Percentiles rank a stretch among this genome's conserved stretches.
phyloP scores from a whole-genome alignment of 2,888 invertebrate species.

The Polydrusus pterygomalis region DNA sequence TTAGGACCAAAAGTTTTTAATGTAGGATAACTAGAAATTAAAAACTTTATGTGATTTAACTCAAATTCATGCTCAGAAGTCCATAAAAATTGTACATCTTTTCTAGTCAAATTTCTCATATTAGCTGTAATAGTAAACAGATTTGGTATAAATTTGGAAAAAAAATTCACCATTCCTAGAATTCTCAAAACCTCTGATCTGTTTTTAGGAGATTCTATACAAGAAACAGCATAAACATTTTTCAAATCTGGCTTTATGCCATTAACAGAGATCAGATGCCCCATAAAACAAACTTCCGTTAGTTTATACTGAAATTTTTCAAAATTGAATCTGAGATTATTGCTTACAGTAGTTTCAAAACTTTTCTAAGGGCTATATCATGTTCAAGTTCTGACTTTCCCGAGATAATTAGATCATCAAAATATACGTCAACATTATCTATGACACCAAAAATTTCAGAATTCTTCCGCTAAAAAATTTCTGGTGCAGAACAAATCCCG shows the following conservation, averaged over 20 bases:
- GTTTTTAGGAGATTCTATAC: conserved; percentile 12
- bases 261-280: conserved; percentile 14
- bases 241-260: conserved; percentile 27
- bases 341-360: conserved; percentile 22
- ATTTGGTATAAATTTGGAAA: conserved; percentile 36
- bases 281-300: conserved; percentile 15
- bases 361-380: conserved; percentile 12
- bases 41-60: conserved; percentile 15
- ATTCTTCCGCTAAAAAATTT: conserved; percentile 42
- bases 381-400: conserved; percentile 11
- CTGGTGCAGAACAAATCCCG: conserved; percentile 37
- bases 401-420: conserved; percentile 50
- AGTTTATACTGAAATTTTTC: conserved; percentile 34
- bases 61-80: conserved; percentile 49
- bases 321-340: conserved; percentile 50
- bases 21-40: conserved; percentile 26
- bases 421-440: conserved; percentile 41
- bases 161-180: conserved; percentile 30
- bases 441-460: conserved; percentile 45
- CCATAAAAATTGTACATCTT: conserved; percentile 50
- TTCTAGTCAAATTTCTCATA: conserved; percentile 24
- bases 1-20: conserved; percentile 54
- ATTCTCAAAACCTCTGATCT: conserved; percentile 26
- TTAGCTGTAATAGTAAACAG: conserved; percentile 15
- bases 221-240: conserved; percentile 25